Base-by-base conservation (phyloP, 1,140 invertebrate genomes). In the Amyelois transitella region DNA sequence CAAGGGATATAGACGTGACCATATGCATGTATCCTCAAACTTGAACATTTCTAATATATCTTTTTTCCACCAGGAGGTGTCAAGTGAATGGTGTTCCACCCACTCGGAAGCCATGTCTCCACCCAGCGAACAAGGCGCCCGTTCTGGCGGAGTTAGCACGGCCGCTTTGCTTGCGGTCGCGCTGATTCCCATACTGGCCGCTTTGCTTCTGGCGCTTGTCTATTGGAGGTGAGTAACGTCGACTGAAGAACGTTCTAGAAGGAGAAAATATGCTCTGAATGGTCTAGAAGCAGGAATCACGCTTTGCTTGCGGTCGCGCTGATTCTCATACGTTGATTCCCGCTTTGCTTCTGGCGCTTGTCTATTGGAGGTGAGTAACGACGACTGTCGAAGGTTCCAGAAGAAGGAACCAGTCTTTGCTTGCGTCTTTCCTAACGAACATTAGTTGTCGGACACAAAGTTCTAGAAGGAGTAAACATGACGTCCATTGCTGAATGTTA, bases 191-290 rank as follows among this genome's bases (percentile, higher is more conserved):
- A 17, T 86, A 43, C 55, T 86, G 10, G 71, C 71, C 3, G 69
- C 74, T 2, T 51, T 74, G 0, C 72, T 62, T 6, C 75, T 77
- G 1, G 78, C 67, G 0, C 43, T 82, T 2, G 44, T 83, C 3
- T 85, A 85, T 45, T 85, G 81, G 77, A 75, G 80, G 81, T 81
- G 17, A 60, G 62, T 43, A n/a, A n/a, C n/a, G n/a, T n/a, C n/a
- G n/a, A n/a, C n/a, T n/a, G n/a, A n/a, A n/a, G n/a, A n/a, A n/a
- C n/a, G n/a, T n/a, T n/a, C n/a, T n/a, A n/a, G n/a, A n/a, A n/a
- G n/a, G n/a, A n/a, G n/a, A n/a, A n/a, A n/a, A n/a, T n/a, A n/a
- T n/a, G n/a, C n/a, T n/a, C n/a, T n/a, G n/a, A n/a, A n/a, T n/a
- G n/a, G n/a, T n/a, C n/a, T n/a, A n/a, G n/a, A n/a, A n/a, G n/a